These are phyloP conservation scores for Margarornis squamiger DNA, from an alignment of 2,797 vertebrate genomes.

Conservation along the genomic window DNA sequence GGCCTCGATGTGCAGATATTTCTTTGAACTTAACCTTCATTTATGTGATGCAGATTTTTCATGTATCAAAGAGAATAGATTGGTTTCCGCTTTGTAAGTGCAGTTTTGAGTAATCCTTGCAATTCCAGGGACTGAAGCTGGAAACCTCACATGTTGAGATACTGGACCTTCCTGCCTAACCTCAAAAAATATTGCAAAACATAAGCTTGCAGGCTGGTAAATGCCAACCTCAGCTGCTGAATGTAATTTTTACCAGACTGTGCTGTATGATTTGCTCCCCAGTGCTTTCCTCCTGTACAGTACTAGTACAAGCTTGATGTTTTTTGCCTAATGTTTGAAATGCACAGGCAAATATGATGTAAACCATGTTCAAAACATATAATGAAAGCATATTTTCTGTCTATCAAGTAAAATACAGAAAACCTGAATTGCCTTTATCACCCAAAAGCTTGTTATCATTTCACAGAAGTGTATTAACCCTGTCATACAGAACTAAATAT, in stretches of 20 bases:
- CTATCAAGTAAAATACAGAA: not conserved
- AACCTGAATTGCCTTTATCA: not conserved
- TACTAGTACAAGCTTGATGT: not conserved
- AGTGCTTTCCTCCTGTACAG: not conserved
- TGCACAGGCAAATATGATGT: fast-evolving
- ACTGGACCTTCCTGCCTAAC: not conserved
- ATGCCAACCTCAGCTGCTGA: not conserved
- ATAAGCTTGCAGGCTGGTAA: not conserved
- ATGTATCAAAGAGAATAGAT: not conserved
- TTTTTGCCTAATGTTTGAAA: not conserved
- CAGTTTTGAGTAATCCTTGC: not conserved
- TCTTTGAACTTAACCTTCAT: not conserved
- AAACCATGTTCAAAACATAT: not conserved
- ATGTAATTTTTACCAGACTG: not conserved
- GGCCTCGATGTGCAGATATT: not conserved
- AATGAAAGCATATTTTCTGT: not conserved
- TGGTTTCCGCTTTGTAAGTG: not conserved
- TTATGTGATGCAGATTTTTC: not conserved
- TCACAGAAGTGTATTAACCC: not conserved
- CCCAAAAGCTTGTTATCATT: not conserved
- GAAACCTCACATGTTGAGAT: not conserved
- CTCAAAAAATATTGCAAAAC: not conserved
- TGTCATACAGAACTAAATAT: not conserved
- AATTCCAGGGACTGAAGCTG: not conserved
- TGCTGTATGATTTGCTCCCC: not conserved